Conservation (phyloP, 2,888 invertebrate species). For the Limnephilus rhombicus region DNA sequence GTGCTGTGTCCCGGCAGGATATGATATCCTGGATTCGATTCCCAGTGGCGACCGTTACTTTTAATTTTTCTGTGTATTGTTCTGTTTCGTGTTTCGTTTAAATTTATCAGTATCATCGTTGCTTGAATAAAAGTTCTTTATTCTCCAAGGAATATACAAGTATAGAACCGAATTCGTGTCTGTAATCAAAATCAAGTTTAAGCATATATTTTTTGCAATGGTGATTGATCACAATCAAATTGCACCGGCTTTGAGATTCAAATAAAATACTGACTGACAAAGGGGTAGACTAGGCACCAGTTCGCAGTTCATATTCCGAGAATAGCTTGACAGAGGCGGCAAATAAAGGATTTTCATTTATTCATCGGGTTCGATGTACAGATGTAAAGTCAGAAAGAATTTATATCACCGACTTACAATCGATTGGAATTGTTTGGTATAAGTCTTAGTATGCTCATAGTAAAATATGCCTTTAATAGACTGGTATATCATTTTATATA, state of each 20-base stretch:
- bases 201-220: background rate
- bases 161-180: background rate
- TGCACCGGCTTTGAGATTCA: background rate
- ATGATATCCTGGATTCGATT: no score
- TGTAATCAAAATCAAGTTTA: background rate
- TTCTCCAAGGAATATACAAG: background rate
- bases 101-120: background rate
- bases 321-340: background rate
- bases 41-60: no score
- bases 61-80: no score
- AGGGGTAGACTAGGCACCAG: background rate
- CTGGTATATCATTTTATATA: no score
- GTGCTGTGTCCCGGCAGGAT: no score
- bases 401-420: background rate
- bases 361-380: background rate
- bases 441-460: no score
- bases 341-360: background rate
- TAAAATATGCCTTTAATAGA: no score
- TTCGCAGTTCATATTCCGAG: background rate
- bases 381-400: background rate
- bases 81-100: no score
- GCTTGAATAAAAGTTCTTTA: background rate
- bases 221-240: background rate
- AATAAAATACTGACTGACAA: background rate
- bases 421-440: background rate